Percentiles rank a stretch among this genome's conserved stretches.
Evolutionary conservation across 2,888 invertebrate genomes (phyloP).

Genomic region (Macrosiphum euphorbiae): DNA sequence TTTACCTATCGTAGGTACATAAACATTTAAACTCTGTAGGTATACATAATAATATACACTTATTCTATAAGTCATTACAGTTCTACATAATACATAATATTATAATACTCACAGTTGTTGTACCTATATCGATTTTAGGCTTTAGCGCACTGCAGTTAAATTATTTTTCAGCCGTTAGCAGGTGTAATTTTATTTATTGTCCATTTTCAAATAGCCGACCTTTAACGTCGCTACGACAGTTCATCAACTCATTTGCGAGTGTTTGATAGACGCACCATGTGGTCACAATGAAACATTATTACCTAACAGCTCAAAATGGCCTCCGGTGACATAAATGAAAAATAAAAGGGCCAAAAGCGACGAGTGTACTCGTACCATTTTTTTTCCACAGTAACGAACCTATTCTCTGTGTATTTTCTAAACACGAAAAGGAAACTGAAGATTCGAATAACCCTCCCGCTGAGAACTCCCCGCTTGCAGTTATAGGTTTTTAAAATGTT

Average conservation of each 20-base stretch:
- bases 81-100: background rate
- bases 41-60: too few species aligned
- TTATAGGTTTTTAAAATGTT: constrained; percentile 11
- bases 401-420: constrained; percentile 20
- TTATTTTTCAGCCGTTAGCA: background rate
- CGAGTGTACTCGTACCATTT: constrained; percentile 37
- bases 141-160: background rate
- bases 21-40: background rate
- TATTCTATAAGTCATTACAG: background rate
- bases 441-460: constrained; percentile 41
- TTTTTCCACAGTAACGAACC: constrained; percentile 62
- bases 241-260: background rate
- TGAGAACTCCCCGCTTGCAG: background rate
- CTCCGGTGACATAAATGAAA: constrained; percentile 29
- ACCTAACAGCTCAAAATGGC: constrained; percentile 32
- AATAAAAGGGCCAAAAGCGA: constrained; percentile 41
- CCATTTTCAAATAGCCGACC: background rate
- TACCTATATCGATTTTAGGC: background rate
- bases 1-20: background rate
- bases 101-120: background rate
- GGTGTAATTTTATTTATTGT: background rate
- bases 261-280: background rate
- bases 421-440: constrained; percentile 10
- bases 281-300: constrained; percentile 45
- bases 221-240: background rate